Evolutionary conservation across 2,888 invertebrate genomes (phyloP).

Genomic region (Conistra vaccinii): DNA sequence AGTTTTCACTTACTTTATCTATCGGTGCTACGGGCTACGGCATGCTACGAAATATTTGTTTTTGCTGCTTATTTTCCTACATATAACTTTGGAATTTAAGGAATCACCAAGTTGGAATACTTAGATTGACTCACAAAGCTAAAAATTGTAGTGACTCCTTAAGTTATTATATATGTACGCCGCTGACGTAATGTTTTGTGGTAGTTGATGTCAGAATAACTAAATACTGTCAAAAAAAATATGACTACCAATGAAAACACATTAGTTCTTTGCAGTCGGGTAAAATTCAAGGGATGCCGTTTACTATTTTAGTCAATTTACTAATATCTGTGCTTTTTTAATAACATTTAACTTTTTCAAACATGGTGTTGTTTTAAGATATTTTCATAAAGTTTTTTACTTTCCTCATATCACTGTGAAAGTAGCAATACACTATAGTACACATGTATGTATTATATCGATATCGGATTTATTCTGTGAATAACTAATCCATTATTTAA

Average conservation of each 20-base stretch:
- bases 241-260: background rate
- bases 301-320: background rate
- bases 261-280: background rate
- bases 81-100: background rate
- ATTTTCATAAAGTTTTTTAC: background rate
- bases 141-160: background rate
- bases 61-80: background rate
- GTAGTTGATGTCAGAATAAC: constrained; percentile 16
- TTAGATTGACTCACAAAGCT: constrained; percentile 15
- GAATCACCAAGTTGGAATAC: background rate
- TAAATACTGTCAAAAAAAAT: background rate
- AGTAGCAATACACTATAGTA: background rate
- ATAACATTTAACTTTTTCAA: too few relatives aligned
- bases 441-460: background rate
- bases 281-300: background rate
- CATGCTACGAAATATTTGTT: background rate
- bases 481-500: background rate
- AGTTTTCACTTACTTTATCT: background rate
- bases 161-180: constrained; percentile 13
- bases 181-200: constrained; percentile 23
- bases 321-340: background rate
- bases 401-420: background rate
- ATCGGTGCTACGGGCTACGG: background rate
- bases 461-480: background rate
- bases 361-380: too few relatives aligned